Evolutionary conservation across 2,888 invertebrate species (phyloP), one percentile per base, ranked within the genome.

Genomic region (Lepidochrysops patricia): DNA sequence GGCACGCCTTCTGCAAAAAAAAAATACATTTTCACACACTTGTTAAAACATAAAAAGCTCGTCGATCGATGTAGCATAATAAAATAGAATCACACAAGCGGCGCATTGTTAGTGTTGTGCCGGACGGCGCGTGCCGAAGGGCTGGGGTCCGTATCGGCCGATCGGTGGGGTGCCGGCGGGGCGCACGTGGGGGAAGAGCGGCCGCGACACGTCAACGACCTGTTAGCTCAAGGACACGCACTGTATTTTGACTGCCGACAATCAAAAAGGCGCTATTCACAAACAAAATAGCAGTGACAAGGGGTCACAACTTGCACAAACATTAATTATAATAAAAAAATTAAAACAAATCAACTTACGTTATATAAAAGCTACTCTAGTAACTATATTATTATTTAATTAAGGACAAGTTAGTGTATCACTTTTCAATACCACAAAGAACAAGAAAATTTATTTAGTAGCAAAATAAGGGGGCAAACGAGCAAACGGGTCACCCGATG

Each of bases 161-260:
- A 72, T 72, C 73, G 68, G 70, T 73, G 75, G 76, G 74, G 76
- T 62, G 43, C 60, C 60, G 60, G 62, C 52, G 56, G 57, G 78
- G 78, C 79, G 77, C 77, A 81, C 79, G 79, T 76, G 27, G 32
- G 54, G 54, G 29, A 27, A 13, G 52, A 15, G 27, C 26, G 23
- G 9, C 48, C 12, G 48, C 52, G 15, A 54, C 54, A 54, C 54
- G 54, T 54, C 54, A 54, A 54, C 54, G 54, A 54, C 54, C 54
- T 54, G 54, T 54, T 29, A 54, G 15, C 29, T 54, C 54, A 54
- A 54, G 54, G 54, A 54, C 54, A 54, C 52, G 52, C 52, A 29
- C 32, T 54, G 29, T 32, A 54, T 54, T 54, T 54, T 54, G 32
- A 54, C 54, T 29, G 15, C 19, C 54, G 4, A 9, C 29, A 9